phyloP scores from a whole-genome alignment of 2,888 invertebrate species.

The Spisula subtruncata region DNA sequence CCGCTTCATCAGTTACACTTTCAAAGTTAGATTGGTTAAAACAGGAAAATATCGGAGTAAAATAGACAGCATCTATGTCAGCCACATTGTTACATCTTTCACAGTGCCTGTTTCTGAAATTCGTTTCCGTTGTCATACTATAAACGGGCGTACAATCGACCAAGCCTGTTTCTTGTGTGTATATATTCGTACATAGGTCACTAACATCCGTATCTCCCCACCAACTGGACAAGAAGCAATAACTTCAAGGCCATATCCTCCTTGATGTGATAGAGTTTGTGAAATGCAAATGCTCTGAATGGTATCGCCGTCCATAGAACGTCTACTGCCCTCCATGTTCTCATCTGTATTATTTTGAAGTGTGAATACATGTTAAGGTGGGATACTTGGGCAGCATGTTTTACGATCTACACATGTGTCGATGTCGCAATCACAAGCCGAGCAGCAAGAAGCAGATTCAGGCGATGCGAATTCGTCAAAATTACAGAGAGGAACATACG shows the following conservation, averaged over 20 bases:
- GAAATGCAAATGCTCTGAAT: neutral
- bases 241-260: neutral
- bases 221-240: neutral
- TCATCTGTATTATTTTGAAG: neutral
- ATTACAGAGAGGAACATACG: constrained; percentile 5
- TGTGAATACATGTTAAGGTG: neutral
- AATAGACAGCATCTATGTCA: neutral
- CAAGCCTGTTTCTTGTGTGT: neutral
- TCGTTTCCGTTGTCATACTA: neutral
- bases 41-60: constrained; percentile 1
- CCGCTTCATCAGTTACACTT: neutral
- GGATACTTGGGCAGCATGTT: constrained; percentile 33
- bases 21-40: neutral
- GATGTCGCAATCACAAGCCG: constrained; percentile 8
- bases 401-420: neutral
- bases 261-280: neutral
- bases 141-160: neutral
- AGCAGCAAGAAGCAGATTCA: neutral
- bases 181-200: neutral
- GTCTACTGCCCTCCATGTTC: no score
- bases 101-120: constrained; percentile 28
- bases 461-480: neutral
- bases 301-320: no score
- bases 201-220: neutral
- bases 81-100: constrained; percentile 7